A percentile compares a stretch with the other conserved stretches of the same genome.
These are phyloP conservation scores for Morone saxatilis DNA, from an alignment of 2,113 vertebrate genomes.

Conservation along the genomic window DNA sequence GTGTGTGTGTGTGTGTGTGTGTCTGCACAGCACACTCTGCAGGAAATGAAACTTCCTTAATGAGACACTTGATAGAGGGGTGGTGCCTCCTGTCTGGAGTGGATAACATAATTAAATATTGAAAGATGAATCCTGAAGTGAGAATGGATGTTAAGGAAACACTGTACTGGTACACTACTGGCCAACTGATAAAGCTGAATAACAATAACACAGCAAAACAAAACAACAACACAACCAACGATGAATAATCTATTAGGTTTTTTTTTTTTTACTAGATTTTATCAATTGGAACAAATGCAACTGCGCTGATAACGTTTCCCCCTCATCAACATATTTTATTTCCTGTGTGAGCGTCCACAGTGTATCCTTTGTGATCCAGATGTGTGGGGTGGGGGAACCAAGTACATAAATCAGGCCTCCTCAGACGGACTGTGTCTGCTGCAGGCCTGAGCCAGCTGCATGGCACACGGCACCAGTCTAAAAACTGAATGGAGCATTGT, in stretches of 20 bases:
- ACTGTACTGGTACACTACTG: neutral
- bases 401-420: constrained; percentile 38
- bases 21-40: constrained; percentile 4
- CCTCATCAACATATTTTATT: neutral
- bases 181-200: neutral
- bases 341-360: neutral
- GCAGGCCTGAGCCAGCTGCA: constrained; percentile 31
- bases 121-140: constrained; percentile 3
- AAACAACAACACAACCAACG: neutral
- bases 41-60: constrained; percentile 67
- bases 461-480: constrained; percentile 34
- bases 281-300: neutral
- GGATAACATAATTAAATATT: constrained; percentile 60
- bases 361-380: neutral
- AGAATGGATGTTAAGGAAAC: constrained; percentile 17
- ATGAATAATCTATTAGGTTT: neutral
- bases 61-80: constrained; percentile 50
- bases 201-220: neutral
- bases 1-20: constrained; percentile 18
- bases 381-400: neutral
- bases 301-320: neutral
- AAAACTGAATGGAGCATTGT: constrained; percentile 48
- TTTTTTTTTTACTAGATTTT: neutral
- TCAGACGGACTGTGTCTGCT: constrained; percentile 39
- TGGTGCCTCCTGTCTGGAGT: constrained; percentile 46